Conservation (phyloP, 1,140 invertebrate species). For the Drosophila leontia region DNA sequence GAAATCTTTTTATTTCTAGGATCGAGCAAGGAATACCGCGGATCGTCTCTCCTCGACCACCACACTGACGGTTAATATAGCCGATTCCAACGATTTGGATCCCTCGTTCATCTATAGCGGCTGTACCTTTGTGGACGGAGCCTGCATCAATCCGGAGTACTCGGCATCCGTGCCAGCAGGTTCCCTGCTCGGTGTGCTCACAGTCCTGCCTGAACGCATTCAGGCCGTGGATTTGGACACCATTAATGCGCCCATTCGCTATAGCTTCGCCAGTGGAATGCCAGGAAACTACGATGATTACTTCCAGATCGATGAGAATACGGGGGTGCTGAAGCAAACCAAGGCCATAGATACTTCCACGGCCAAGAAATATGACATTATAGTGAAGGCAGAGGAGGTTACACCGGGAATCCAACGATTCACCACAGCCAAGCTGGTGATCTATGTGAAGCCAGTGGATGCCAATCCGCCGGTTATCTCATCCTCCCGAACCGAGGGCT, state of each 20-base stretch:
- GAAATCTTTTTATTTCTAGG: slow-evolving; percentile 86
- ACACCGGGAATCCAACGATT: slow-evolving; percentile 90
- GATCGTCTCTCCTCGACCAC: slow-evolving; percentile 92
- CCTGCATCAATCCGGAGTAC: slow-evolving; percentile 94
- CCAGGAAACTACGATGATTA: slow-evolving; percentile 91
- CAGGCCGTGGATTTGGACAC: slow-evolving; percentile 95
- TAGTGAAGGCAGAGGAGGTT: slow-evolving; percentile 93
- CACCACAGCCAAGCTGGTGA: slow-evolving; percentile 92
- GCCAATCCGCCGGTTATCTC: slow-evolving; percentile 92
- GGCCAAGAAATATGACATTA: slow-evolving; percentile 88
- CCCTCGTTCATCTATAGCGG: slow-evolving; percentile 94
- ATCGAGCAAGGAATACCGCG: slow-evolving; percentile 91
- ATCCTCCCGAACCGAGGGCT: slow-evolving; percentile 90
- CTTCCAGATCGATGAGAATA: slow-evolving; percentile 93
- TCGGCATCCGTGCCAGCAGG: slow-evolving; percentile 92
- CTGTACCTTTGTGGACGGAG: slow-evolving; percentile 91
- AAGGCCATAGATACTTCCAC: slow-evolving; percentile 91
- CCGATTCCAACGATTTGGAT: slow-evolving; percentile 95
- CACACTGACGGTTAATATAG: slow-evolving; percentile 93
- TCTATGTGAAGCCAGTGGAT: slow-evolving; percentile 93
- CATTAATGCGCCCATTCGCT: slow-evolving; percentile 91
- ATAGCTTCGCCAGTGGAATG: slow-evolving; percentile 92
- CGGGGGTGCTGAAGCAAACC: slow-evolving; percentile 92
- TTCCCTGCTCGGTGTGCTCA: slow-evolving; percentile 91
- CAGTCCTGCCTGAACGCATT: slow-evolving; percentile 94